Conservation (phyloP, 2,888 invertebrate genomes). For the Melinaea menophilus region DNA sequence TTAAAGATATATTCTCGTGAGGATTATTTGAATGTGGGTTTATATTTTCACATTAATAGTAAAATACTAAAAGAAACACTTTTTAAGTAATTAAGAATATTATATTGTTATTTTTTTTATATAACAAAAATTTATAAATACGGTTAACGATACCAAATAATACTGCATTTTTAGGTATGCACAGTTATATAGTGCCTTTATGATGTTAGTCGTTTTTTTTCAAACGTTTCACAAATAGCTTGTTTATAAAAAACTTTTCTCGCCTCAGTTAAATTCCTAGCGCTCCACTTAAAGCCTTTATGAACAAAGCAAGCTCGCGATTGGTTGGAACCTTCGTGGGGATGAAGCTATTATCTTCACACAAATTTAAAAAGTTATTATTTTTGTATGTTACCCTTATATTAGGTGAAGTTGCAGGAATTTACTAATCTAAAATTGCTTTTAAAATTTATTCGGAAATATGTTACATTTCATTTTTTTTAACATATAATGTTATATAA, state of each 20-base stretch:
- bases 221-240: constrained; percentile 3
- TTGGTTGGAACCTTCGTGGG: constrained; percentile 5
- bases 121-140: too few relatives aligned
- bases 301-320: constrained; percentile 13
- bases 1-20: not conserved
- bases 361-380: constrained; percentile 6
- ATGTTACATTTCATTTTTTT: too few relatives aligned
- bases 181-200: too few relatives aligned
- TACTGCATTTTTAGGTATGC: too few relatives aligned
- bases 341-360: constrained; percentile 8
- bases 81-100: too few relatives aligned
- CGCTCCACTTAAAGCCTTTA: constrained; percentile 12
- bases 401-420: not conserved
- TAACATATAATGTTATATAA: too few relatives aligned
- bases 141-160: too few relatives aligned
- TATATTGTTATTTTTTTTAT: not conserved
- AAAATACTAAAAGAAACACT: too few relatives aligned
- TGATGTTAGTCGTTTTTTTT: not conserved
- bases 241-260: constrained; percentile 13
- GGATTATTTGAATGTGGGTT: too few relatives aligned
- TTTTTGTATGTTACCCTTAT: not conserved
- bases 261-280: not conserved
- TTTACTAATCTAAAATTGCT: too few relatives aligned
- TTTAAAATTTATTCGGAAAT: too few relatives aligned
- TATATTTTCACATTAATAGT: too few relatives aligned